phyloP scores from a whole-genome alignment of 2,888 invertebrate species.

The Flexamia atlantica region DNA sequence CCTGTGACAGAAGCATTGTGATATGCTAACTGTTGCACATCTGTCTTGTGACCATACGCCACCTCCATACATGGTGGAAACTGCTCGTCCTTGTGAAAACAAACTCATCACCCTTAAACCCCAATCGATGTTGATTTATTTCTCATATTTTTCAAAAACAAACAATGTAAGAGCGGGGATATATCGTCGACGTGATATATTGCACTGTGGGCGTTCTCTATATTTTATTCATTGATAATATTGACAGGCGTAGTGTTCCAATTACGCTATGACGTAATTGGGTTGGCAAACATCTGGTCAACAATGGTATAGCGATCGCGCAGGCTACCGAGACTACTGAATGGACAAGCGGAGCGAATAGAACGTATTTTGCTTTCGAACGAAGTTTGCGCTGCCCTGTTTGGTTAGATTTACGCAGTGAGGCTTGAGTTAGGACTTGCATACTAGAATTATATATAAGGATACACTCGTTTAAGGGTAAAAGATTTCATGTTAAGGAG shows the following conservation, averaged over 20 bases:
- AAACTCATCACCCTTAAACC: background rate
- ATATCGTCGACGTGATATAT: constrained; percentile 7
- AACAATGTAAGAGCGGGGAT: constrained; percentile 37
- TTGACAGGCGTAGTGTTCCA: constrained; percentile 42
- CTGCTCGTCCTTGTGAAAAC: background rate
- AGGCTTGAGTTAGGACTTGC: too few relatives aligned
- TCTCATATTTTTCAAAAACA: constrained; percentile 29
- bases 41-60: too few relatives aligned
- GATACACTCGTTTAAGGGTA: too few relatives aligned
- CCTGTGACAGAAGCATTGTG: too few relatives aligned
- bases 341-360: constrained; percentile 16
- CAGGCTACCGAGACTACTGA: constrained; percentile 17
- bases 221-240: constrained; percentile 56
- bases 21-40: too few relatives aligned
- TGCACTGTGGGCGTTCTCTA: background rate
- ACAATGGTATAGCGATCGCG: background rate
- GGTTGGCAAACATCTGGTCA: constrained; percentile 13
- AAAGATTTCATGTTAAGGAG: too few relatives aligned
- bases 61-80: too few relatives aligned
- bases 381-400: background rate
- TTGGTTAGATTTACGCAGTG: too few relatives aligned
- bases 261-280: constrained; percentile 47
- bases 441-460: too few relatives aligned
- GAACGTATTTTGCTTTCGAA: constrained; percentile 26
- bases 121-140: constrained; percentile 23